A percentile compares a stretch with the other conserved stretches of the same genome.
These are phyloP conservation scores for Heliconius charithonia DNA, from an alignment of 2,888 invertebrate genomes.

Conservation along the genomic window DNA sequence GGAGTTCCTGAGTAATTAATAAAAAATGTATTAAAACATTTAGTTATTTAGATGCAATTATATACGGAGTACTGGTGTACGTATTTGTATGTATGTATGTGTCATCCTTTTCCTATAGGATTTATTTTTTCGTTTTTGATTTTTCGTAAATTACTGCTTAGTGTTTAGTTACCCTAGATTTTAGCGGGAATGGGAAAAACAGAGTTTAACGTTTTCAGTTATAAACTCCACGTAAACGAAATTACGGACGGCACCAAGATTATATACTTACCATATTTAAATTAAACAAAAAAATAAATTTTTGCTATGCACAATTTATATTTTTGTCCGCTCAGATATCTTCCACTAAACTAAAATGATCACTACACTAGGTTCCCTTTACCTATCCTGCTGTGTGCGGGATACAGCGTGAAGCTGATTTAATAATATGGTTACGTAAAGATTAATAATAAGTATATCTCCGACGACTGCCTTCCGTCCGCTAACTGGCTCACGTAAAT, in stretches of 20 bases:
- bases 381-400: no score
- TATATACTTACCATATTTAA: no score
- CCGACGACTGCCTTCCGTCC: slow-evolving; percentile 42
- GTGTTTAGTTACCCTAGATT: no score
- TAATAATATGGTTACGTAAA: slow-evolving; percentile 26
- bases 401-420: no score
- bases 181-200: no score
- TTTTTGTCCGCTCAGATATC: no score
- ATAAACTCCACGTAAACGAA: no score
- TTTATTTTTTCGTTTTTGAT: not conserved
- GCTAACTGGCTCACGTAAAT: slow-evolving; percentile 44
- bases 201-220: no score
- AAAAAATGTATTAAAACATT: slow-evolving; percentile 29
- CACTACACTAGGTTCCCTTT: no score
- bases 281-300: not conserved
- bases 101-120: not conserved
- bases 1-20: slow-evolving; percentile 40
- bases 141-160: no score
- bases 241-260: no score
- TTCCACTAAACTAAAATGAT: no score
- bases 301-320: not conserved
- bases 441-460: slow-evolving; percentile 27
- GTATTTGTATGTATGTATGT: not conserved
- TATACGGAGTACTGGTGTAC: not conserved
- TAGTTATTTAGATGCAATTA: not conserved